phyloP scores from a whole-genome alignment of 2,797 vertebrate species.

The Pampus argenteus region DNA sequence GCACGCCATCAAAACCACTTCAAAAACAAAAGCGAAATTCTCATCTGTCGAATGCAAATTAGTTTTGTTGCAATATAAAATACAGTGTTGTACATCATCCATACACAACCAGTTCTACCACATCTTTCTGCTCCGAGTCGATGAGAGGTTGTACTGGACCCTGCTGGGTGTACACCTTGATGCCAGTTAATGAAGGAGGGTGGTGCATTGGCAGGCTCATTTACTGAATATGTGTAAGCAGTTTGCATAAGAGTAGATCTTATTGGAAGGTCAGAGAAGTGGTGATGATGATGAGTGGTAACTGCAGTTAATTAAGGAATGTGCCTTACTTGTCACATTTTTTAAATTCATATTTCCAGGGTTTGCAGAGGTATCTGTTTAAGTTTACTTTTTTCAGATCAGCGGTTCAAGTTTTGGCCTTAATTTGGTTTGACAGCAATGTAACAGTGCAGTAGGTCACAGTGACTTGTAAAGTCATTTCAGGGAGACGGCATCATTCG shows the following conservation, averaged over 20 bases:
- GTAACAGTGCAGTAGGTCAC: not conserved
- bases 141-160: not conserved
- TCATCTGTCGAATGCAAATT: not conserved
- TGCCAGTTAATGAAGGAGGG: slow-evolving; percentile 27
- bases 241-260: slow-evolving; percentile 11
- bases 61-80: slow-evolving; percentile 30
- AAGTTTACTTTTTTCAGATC: not conserved
- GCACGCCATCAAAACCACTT: slow-evolving; percentile 43
- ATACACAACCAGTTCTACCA: slow-evolving; percentile 30
- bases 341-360: slow-evolving; percentile 5
- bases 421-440: slow-evolving; percentile 7
- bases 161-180: slow-evolving; percentile 28
- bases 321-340: not conserved
- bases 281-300: slow-evolving; percentile 7
- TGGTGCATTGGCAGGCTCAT: not conserved
- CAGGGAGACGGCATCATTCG: not conserved
- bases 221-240: not conserved
- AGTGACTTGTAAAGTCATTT: not conserved
- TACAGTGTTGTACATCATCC: slow-evolving; percentile 19
- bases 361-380: not conserved
- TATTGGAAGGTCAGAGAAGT: slow-evolving; percentile 3
- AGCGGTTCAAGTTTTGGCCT: not conserved
- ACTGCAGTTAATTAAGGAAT: slow-evolving; percentile 10
- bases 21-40: slow-evolving; percentile 24
- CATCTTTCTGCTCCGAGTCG: slow-evolving; percentile 22